Conservation (phyloP, 2,888 invertebrate species). For the Julus scanicus region DNA sequence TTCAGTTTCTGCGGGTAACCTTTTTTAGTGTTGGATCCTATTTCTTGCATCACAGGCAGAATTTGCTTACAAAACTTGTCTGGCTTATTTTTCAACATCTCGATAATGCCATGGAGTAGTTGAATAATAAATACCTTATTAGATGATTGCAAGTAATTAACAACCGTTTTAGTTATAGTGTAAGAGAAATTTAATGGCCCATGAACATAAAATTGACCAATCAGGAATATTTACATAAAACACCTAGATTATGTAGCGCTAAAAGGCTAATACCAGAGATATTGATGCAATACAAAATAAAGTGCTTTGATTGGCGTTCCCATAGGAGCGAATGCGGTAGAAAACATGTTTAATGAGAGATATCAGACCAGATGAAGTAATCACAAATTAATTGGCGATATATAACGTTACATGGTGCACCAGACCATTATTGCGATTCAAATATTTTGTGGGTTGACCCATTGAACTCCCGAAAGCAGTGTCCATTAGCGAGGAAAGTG, state of each 20-base stretch:
- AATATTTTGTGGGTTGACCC: conserved; percentile 24
- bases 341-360: not conserved
- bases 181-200: not conserved
- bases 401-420: not conserved
- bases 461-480: not conserved
- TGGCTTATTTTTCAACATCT: no score
- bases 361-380: not conserved
- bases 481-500: conserved; percentile 22
- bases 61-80: not conserved
- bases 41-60: not conserved
- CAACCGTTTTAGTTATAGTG: not conserved
- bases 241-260: not conserved
- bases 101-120: not conserved
- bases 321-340: not conserved
- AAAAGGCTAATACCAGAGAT: not conserved
- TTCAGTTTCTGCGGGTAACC: not conserved
- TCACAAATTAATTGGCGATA: not conserved
- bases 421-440: not conserved
- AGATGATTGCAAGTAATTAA: not conserved
- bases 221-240: not conserved
- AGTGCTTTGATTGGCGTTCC: not conserved
- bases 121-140: no score
- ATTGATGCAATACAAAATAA: not conserved
- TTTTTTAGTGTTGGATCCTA: not conserved
- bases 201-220: not conserved